A percentile compares a stretch with the other conserved stretches of the same genome.
These are phyloP conservation scores for Psittacula echo DNA, from an alignment of 2,797 vertebrate species.

Conservation along the genomic window DNA sequence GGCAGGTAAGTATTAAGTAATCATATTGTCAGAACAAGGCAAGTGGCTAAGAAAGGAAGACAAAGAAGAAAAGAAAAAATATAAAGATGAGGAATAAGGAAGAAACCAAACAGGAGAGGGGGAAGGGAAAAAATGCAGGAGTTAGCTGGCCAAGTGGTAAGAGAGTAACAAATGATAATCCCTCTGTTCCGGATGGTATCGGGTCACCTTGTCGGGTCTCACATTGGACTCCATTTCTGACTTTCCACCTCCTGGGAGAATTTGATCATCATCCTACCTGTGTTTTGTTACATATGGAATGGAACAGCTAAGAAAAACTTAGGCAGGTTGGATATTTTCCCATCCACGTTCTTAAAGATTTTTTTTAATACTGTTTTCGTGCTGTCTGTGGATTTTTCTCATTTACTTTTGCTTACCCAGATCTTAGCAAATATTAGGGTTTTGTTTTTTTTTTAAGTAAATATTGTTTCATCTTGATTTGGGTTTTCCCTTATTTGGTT, in stretches of 20 bases:
- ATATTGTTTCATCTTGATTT: background rate
- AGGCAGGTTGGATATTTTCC: background rate
- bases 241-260: background rate
- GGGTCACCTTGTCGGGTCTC: fast-evolving
- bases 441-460: background rate
- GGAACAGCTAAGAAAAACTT: background rate
- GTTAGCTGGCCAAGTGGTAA: background rate
- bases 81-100: constrained; percentile 51
- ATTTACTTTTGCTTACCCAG: background rate
- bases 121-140: background rate
- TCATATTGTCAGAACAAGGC: constrained; percentile 78
- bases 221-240: background rate
- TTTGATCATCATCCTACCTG: background rate
- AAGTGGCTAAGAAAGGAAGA: constrained; percentile 75
- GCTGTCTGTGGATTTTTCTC: background rate
- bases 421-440: background rate
- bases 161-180: background rate
- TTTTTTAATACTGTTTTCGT: background rate
- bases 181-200: background rate
- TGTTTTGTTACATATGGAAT: background rate
- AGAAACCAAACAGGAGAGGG: constrained; percentile 49
- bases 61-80: constrained; percentile 69
- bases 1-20: constrained; percentile 83
- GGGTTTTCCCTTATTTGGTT: background rate
- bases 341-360: background rate